Base-by-base conservation (phyloP, 2,113 vertebrate species). In the Xenopus laevis region DNA sequence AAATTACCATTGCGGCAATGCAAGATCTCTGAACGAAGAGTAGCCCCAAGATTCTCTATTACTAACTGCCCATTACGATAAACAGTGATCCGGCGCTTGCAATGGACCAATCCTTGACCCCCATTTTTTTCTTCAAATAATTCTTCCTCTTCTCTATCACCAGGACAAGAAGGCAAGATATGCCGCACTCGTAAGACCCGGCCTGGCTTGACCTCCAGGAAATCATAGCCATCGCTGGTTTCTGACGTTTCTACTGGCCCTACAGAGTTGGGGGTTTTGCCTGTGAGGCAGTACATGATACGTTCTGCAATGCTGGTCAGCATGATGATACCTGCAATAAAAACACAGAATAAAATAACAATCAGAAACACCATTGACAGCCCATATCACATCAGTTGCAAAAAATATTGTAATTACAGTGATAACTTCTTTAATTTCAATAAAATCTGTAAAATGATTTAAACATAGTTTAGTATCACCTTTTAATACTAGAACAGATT, bases 121-220 rank as follows among this genome's bases (percentile, higher is more conserved):
- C 47, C 17, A 27, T 64, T 69, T 17, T 77, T 77, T n/a, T 87
- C 0, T 15, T 71, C 0, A 27, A 80, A 1, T 15, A 89, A 92
- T 33, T 85, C 82, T 21, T 83, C 80, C 0, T 0, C 33, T 2
- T 2, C 73, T 21, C 9, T 81, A 0, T 1, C 30, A 0, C 78
- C 18, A 0, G 86, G 33, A 0, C 53, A 83, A 15, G 84, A 78
- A 0, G 95, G 94, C 0, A 86, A 75, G 0, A 87, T 76, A 59
- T 99, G 97, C 8, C 89, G 87, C 67, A 99, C 87, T 9, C 95
- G 85, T 17, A 99, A 85, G 71, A 99, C 85, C 0, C 96, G 85
- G 6, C 97, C 96, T 0, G 97, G 97, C 65, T 98, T 98, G 61
- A 97, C 96, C 83, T 99, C 97, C 80, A 99, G 86, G 72, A 97